Base-by-base conservation (phyloP, 2,113 vertebrate species). In the Microcebus tavaratra region DNA sequence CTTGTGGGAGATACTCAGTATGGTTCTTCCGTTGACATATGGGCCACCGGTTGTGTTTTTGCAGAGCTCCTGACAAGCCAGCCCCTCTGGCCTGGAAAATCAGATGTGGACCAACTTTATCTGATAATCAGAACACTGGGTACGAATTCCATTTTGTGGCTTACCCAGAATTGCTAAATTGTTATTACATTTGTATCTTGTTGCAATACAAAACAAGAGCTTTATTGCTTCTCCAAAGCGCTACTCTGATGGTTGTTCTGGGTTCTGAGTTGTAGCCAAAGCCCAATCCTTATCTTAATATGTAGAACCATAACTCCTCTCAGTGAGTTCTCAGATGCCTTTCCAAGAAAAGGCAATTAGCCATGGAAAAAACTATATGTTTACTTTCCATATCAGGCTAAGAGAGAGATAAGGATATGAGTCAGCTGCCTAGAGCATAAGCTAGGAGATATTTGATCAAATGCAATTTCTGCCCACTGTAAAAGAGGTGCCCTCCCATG, bases 1-100 rank as follows among this genome's bases (percentile, higher is more conserved):
- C 99, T 99, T 0, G 99, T 99, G 96, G 99, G 99, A 21, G 99
- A 99, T 98, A 99, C 99, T 0, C 99, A 99, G 97, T 99, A 99
- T 0, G 99, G 99, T 0, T 98, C 99, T 0, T 99, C 99, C 0
- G 99, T 99, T 80, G 99, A 99, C 0, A 98, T 99, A 1, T 99
- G 99, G 99, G 99, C 99, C 0, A 93, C 99, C 0, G 99, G 99
- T 45, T 99, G 99, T 0, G 99, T 99, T 89, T 99, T 99, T 2
- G 99, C 99, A 0, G 99, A 99, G 98, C 99, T 99, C 96, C 98
- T 99, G 21, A 99, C 99, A 0, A 99, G 99, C n/a, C 92, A 97
- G 23, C 99, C 99, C 0, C 98, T 99, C 96, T 99, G 99, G 99
- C 99, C 99, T 2, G 99, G 99, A 50, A 99, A 99, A 97, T 99